A percentile compares a stretch with the other conserved stretches of the same genome.
Evolutionary conservation across 1,140 invertebrate species (phyloP).

Genomic region (Arctopsyche grandis): DNA sequence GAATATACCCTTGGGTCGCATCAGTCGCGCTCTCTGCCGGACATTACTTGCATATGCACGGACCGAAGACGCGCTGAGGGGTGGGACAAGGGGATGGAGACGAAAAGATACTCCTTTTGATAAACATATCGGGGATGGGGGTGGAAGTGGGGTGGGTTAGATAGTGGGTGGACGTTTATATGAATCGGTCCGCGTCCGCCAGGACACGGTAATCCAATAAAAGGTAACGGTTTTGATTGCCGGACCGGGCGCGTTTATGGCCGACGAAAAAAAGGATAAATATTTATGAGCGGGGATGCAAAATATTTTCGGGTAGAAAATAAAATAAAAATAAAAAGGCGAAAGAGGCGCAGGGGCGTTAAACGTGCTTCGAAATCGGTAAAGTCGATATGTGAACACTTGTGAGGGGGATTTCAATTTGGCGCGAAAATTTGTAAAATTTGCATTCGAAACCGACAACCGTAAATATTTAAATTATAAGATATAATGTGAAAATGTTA

Average conservation of each 20-base stretch:
- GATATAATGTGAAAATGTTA: too few relatives aligned
- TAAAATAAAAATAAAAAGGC: background rate
- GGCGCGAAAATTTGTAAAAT: too few relatives aligned
- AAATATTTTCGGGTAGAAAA: background rate
- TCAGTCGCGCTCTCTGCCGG: constrained; percentile 49
- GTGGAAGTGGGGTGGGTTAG: background rate
- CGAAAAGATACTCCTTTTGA: background rate
- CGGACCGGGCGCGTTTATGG: constrained; percentile 1
- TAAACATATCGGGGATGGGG: background rate
- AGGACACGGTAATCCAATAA: background rate
- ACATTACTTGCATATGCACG: constrained; percentile 51
- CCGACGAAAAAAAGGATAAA: background rate
- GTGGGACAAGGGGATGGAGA: background rate
- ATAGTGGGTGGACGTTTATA: background rate
- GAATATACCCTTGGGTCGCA: constrained; percentile 53
- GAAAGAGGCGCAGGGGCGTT: background rate
- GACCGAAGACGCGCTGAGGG: background rate
- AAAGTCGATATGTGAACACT: too few relatives aligned
- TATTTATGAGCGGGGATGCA: constrained; percentile 2
- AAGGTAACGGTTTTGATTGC: constrained; percentile 6
- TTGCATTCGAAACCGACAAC: too few relatives aligned
- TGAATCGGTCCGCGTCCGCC: background rate
- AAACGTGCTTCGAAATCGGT: too few relatives aligned
- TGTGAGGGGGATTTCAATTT: too few relatives aligned
- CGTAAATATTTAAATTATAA: too few relatives aligned